A percentile compares a stretch with the other conserved stretches of the same genome.
phyloP scores from a whole-genome alignment of 2,888 invertebrate genomes.

The Cinara cedri region DNA sequence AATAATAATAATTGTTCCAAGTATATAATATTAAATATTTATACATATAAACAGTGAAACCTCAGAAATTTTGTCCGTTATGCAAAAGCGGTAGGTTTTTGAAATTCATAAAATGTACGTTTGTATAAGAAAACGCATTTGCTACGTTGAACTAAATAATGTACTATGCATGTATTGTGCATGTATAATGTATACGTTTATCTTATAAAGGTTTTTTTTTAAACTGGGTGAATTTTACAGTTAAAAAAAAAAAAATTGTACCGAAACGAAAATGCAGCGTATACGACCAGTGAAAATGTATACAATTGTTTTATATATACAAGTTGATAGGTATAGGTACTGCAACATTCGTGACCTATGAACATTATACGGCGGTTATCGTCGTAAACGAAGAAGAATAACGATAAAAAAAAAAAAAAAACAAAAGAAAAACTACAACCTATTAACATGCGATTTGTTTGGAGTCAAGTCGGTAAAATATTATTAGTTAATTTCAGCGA shows the following conservation, averaged over 20 bases:
- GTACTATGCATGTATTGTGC: no score
- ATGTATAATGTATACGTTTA: no score
- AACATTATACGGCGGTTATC: background rate
- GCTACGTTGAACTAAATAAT: no score
- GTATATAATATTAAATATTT: no score
- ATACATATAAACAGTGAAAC: no score
- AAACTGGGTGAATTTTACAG: background rate
- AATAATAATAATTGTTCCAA: background rate
- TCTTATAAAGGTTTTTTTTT: background rate
- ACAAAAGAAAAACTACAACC: background rate
- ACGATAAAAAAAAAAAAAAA: background rate
- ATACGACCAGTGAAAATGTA: background rate
- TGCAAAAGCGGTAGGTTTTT: no score
- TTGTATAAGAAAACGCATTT: no score
- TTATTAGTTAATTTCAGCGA: background rate
- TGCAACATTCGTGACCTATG: conserved; percentile 18
- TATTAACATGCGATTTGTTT: background rate
- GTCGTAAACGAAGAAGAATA: background rate
- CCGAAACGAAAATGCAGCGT: background rate
- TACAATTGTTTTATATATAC: no score
- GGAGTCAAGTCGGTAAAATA: no score
- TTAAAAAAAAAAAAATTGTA: no score
- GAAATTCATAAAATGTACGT: no score
- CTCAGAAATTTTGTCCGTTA: no score
- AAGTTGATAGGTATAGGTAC: background rate